These are phyloP conservation scores for Myxocyprinus asiaticus DNA, from an alignment of 2,113 vertebrate genomes.

Conservation along the genomic window DNA sequence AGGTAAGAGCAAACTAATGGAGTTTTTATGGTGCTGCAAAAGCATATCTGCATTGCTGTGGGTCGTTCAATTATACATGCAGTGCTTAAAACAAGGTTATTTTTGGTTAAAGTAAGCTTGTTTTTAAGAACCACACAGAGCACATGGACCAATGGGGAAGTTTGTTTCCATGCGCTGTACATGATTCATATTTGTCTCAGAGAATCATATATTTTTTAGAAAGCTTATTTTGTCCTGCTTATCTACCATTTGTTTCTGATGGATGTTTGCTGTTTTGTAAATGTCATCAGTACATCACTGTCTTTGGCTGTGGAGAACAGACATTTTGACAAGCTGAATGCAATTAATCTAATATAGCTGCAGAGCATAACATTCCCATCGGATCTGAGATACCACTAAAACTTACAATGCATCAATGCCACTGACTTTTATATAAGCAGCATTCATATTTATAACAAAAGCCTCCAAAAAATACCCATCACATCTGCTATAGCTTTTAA, in stretches of 20 bases:
- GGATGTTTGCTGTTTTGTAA: slow-evolving; percentile 30
- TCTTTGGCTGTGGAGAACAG: slow-evolving; percentile 1
- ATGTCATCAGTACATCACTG: slow-evolving; percentile 28
- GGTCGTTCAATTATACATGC: slow-evolving; percentile 49
- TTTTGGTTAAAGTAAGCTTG: slow-evolving; percentile 43
- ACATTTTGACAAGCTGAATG: slow-evolving; percentile 14
- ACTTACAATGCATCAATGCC: slow-evolving; percentile 19
- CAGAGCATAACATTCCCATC: slow-evolving; percentile 11
- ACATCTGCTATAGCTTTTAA: neutral
- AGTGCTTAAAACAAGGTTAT: slow-evolving; percentile 43
- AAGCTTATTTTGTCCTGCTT: slow-evolving; percentile 11
- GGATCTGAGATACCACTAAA: neutral
- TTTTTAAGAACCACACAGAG: slow-evolving; percentile 14
- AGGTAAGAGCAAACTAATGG: slow-evolving; percentile 1
- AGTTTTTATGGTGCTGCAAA: slow-evolving; percentile 44
- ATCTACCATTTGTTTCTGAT: slow-evolving; percentile 20
- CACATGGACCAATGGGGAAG: neutral
- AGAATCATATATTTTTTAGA: neutral
- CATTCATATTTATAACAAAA: slow-evolving; percentile 1
- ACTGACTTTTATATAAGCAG: neutral
- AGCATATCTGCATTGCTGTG: slow-evolving; percentile 40
- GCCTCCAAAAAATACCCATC: neutral
- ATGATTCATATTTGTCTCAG: slow-evolving; percentile 20
- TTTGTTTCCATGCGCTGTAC: slow-evolving; percentile 7
- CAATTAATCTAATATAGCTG: slow-evolving; percentile 27